Base-by-base conservation (phyloP, 2,797 vertebrate species). In the Onychomys leucogaster region DNA sequence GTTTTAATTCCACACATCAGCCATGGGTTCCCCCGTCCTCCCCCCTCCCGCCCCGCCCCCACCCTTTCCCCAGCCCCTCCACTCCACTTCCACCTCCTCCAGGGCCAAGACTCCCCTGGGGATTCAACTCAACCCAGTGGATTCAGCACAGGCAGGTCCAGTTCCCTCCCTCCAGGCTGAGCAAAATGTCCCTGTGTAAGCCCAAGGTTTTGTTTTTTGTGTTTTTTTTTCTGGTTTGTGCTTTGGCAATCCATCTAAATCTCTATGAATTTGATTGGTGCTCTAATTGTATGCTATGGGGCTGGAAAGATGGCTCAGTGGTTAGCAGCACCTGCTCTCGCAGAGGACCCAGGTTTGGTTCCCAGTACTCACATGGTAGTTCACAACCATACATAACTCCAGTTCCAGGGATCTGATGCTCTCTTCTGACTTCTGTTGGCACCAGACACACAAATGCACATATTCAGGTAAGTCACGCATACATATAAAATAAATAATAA, bases 191-290 rank as follows among this genome's bases (percentile, higher is more conserved):
- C n/a, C n/a, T n/a, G n/a, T n/a, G n/a, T n/a, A n/a, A n/a, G n/a
- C n/a, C n/a, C n/a, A n/a, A n/a, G n/a, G n/a, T n/a, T n/a, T 43
- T 95, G 61, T 61, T 95, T 96, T 61, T n/a, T n/a, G n/a, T n/a
- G n/a, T n/a, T n/a, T 75, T 84, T 59, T 59, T 57, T 75, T 81
- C 61, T 94, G 85, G 37, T 41, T 91, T 92, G n/a, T 5, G 88
- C 25, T 94, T 92, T 73, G n/a, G 59, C 41, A 59, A 43, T 78
- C 49, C 16, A 0, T 81, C 75, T 78, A 46, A 95, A 89, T 87
- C 59, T 43, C 61, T 67, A 52, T 52, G 78, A 94, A 93, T 37
- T 82, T 93, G 80, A 78, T 67, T 95, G 87, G 12, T 52, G 78
- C 61, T 95, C 32, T 89, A 95, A 75, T 43, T 75, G 73, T 43